phyloP scores from a whole-genome alignment of 2,888 invertebrate species.

The Drosophila seclusa region DNA sequence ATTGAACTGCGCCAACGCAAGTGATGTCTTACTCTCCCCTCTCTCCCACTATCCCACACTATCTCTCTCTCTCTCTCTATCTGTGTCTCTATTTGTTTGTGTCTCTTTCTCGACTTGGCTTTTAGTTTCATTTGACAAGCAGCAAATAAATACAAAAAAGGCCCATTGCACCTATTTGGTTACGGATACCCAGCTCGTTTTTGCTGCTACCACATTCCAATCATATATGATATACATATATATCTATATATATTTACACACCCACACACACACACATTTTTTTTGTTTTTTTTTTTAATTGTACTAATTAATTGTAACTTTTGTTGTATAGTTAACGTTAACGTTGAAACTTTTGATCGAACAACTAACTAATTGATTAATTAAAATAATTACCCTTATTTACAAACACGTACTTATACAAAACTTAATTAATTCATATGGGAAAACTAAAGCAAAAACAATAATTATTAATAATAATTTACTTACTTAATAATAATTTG shows the following conservation, averaged over 20 bases:
- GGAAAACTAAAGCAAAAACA: conserved; percentile 21
- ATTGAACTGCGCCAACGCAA: conserved; percentile 86
- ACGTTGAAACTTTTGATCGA: conserved; percentile 38
- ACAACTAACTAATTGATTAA: conserved; percentile 63
- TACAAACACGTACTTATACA: conserved; percentile 45
- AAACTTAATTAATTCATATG: conserved; percentile 40
- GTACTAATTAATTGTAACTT: conserved; percentile 66
- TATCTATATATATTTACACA: conserved; percentile 8
- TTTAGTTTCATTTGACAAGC: conserved; percentile 85
- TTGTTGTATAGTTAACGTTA: conserved; percentile 73
- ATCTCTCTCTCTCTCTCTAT: not conserved
- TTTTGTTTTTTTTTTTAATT: conserved; percentile 52
- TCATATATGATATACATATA: conserved; percentile 20
- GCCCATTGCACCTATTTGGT: conserved; percentile 42
- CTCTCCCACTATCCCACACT: not conserved
- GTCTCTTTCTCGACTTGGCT: conserved; percentile 64
- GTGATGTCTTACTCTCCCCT: conserved; percentile 29
- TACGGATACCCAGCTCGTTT: conserved; percentile 17
- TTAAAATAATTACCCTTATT: conserved; percentile 54
- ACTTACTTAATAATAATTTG: conserved; percentile 49
- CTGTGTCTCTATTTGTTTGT: not conserved
- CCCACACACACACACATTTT: conserved; percentile 6
- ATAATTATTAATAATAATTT: conserved; percentile 30
- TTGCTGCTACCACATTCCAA: conserved; percentile 38
- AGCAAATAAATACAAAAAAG: conserved; percentile 84